Percentiles rank a stretch among this genome's conserved stretches.
Evolutionary conservation across 2,888 invertebrate genomes (phyloP).

Genomic region (Scaeva pyrastri): DNA sequence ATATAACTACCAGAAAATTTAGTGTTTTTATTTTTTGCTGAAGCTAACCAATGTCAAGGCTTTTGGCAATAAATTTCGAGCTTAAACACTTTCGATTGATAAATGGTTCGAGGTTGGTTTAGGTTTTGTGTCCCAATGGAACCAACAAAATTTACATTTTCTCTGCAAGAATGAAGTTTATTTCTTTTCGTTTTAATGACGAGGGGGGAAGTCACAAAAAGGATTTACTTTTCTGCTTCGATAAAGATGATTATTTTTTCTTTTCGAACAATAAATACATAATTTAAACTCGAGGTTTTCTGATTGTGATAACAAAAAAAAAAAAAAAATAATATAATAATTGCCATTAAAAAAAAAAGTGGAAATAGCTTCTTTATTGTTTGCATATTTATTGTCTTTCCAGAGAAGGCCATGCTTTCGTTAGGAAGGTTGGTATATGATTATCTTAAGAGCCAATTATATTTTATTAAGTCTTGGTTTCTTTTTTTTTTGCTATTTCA

Average conservation of each 20-base stretch:
- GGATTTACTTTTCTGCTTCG: neutral
- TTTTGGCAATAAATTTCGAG: constrained; percentile 5
- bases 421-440: neutral
- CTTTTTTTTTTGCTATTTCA: neutral
- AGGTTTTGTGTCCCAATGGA: neutral
- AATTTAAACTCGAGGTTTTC: constrained; percentile 5
- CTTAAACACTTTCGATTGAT: constrained; percentile 26
- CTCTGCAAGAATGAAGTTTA: neutral
- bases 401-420: constrained; percentile 14
- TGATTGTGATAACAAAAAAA: constrained; percentile 16
- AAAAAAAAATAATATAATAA: constrained; percentile 2
- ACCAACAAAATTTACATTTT: neutral
- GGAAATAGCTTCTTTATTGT: neutral
- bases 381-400: constrained; percentile 14
- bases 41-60: constrained; percentile 16
- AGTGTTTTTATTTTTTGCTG: neutral
- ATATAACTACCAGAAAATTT: neutral
- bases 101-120: neutral
- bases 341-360: neutral
- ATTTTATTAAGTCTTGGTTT: constrained; percentile 47
- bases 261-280: neutral
- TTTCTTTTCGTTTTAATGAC: neutral
- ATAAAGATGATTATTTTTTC: neutral
- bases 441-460: constrained; percentile 56
- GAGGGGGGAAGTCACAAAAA: neutral